A percentile compares a stretch with the other conserved stretches of the same genome.
phyloP scores from a whole-genome alignment of 2,113 vertebrate genomes.

The Cercopithecus mona region DNA sequence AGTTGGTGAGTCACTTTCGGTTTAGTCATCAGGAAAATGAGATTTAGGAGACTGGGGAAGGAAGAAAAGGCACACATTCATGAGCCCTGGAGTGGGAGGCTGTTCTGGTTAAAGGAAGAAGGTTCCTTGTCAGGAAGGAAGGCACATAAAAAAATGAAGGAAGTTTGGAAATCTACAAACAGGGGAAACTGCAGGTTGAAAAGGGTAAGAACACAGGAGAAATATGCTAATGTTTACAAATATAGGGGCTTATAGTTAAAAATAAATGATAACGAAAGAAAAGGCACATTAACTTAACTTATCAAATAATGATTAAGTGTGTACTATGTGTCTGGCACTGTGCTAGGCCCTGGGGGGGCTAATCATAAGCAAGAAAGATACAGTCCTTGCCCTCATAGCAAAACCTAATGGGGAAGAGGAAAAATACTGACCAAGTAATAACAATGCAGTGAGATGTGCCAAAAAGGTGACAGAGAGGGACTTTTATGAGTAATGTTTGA shows the following conservation, averaged over 20 bases:
- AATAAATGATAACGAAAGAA: background rate
- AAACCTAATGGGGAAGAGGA: background rate
- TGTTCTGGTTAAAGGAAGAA: slow-evolving; percentile 6
- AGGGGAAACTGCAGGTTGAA: slow-evolving; percentile 23
- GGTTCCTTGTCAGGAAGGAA: slow-evolving; percentile 30
- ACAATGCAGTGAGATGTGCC: background rate
- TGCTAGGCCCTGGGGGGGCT: background rate
- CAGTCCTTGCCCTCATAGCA: background rate
- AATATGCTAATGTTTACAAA: slow-evolving; percentile 6
- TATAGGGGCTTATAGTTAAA: background rate
- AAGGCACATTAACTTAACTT: background rate
- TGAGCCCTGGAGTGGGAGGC: background rate
- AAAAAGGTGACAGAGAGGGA: background rate
- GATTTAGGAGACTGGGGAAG: background rate
- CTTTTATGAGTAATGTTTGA: slow-evolving; percentile 3
- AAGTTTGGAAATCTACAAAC: slow-evolving; percentile 11
- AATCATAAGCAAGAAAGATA: background rate
- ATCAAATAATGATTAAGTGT: background rate
- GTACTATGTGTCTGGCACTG: background rate
- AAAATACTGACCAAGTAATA: background rate
- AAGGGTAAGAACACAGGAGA: background rate
- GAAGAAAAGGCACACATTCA: background rate
- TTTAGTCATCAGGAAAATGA: background rate
- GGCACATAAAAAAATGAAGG: slow-evolving; percentile 16
- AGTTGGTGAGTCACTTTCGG: background rate